Conservation (phyloP, 2,888 invertebrate genomes). For the Phortica magna region DNA sequence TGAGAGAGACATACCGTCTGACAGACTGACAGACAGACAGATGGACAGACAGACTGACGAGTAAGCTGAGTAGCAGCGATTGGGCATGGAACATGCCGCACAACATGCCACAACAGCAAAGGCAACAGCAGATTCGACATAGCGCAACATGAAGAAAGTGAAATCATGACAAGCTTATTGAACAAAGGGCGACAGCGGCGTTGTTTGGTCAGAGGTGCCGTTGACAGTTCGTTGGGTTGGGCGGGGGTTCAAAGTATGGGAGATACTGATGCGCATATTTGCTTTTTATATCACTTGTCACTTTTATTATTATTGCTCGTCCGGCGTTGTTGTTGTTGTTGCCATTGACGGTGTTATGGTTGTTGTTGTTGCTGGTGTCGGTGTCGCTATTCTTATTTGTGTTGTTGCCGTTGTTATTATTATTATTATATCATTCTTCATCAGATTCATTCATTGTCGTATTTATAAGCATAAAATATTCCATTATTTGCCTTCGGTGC, state of each 20-base stretch:
- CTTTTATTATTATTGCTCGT: constrained; percentile 65
- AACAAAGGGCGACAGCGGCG: neutral
- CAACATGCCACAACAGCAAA: constrained; percentile 22
- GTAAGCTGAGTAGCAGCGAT: neutral
- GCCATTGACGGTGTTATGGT: constrained; percentile 42
- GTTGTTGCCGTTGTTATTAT: constrained; percentile 63
- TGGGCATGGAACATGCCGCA: constrained; percentile 17
- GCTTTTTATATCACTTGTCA: constrained; percentile 74
- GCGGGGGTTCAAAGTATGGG: constrained; percentile 39
- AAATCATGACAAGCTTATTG: constrained; percentile 36
- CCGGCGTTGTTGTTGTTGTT: constrained; percentile 36
- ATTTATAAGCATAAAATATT: constrained; percentile 65
- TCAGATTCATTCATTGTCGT: constrained; percentile 68
- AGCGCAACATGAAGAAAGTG: constrained; percentile 35
- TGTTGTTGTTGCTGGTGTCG: constrained; percentile 36
- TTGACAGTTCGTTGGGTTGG: constrained; percentile 43
- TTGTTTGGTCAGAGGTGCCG: neutral
- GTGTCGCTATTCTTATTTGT: constrained; percentile 54
- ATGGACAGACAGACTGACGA: neutral
- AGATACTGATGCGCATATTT: constrained; percentile 65
- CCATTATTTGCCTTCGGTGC: constrained; percentile 63
- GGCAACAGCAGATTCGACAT: constrained; percentile 38
- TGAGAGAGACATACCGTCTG: neutral
- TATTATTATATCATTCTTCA: constrained; percentile 73
- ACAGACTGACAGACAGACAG: neutral